Percentiles rank a stretch among this genome's conserved stretches.
Evolutionary conservation across 2,797 vertebrate species (phyloP).

Genomic region (Eospalax fontanierii): DNA sequence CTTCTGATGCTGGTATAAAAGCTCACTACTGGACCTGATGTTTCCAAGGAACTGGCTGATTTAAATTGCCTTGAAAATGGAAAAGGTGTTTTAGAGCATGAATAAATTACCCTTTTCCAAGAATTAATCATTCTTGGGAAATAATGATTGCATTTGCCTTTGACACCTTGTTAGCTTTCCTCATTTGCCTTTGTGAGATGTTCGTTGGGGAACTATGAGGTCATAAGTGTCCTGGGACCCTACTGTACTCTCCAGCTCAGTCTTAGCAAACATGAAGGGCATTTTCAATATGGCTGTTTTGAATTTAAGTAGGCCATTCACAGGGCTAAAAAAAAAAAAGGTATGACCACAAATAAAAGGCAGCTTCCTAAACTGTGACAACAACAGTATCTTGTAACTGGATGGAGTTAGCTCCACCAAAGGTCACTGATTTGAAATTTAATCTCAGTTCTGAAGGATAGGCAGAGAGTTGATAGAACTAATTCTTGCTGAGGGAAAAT

Average conservation of each 20-base stretch:
- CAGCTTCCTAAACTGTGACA: background rate
- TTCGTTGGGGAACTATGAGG: background rate
- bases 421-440: background rate
- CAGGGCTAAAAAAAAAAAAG: background rate
- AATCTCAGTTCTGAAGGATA: background rate
- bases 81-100: background rate
- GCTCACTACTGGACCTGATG: background rate
- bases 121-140: constrained; percentile 8
- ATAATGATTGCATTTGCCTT: background rate
- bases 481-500: background rate
- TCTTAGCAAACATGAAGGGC: background rate
- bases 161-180: background rate
- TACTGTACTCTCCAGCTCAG: background rate
- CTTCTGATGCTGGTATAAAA: background rate
- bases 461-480: background rate
- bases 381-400: background rate
- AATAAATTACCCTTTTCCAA: background rate
- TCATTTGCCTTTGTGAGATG: background rate
- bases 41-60: background rate
- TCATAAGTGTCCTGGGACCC: background rate
- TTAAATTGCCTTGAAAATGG: constrained; percentile 32
- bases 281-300: background rate
- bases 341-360: background rate
- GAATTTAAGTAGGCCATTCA: background rate
- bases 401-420: background rate